Percentiles rank a stretch among this genome's conserved stretches.
Evolutionary conservation across 2,797 vertebrate genomes (phyloP).

Genomic region (Paguma larvata): DNA sequence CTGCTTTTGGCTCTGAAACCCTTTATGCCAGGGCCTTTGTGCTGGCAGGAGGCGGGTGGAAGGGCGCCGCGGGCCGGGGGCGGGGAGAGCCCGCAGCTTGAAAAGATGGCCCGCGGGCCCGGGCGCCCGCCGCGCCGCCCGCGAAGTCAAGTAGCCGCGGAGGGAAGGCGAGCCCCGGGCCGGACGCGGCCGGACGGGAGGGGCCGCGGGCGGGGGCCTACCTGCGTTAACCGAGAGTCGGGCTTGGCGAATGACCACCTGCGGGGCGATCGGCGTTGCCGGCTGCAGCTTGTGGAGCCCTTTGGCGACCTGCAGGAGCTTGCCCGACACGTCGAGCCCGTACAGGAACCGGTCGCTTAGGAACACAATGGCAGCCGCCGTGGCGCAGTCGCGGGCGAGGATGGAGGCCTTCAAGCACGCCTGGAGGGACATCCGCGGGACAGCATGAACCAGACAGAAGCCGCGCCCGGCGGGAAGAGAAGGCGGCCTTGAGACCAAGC

Average conservation of each 20-base stretch:
- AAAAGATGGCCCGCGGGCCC: conserved; percentile 80
- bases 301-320: conserved; percentile 92
- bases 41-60: conserved; percentile 82
- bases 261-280: conserved; percentile 92
- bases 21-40: conserved; percentile 89
- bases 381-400: conserved; percentile 86
- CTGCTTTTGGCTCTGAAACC: conserved; percentile 87
- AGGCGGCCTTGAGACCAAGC: background rate
- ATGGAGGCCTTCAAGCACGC: conserved; percentile 92
- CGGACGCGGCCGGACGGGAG: rapidly evolving
- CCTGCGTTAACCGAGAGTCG: conserved; percentile 93
- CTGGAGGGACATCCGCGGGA: conserved; percentile 84
- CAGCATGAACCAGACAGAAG: background rate
- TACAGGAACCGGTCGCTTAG: conserved; percentile 96
- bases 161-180: conserved; percentile 37
- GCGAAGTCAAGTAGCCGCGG: conserved; percentile 75
- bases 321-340: conserved; percentile 92
- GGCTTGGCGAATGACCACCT: conserved; percentile 96
- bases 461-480: background rate
- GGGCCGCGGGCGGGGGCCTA: conserved; percentile 76
- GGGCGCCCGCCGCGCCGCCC: conserved; percentile 66
- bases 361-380: conserved; percentile 92
- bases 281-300: conserved; percentile 91
- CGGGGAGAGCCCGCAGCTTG: conserved; percentile 45
- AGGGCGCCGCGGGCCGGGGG: conserved; percentile 65